Base-by-base conservation (phyloP, 2,888 invertebrate genomes). In the Camponotus fellah region DNA sequence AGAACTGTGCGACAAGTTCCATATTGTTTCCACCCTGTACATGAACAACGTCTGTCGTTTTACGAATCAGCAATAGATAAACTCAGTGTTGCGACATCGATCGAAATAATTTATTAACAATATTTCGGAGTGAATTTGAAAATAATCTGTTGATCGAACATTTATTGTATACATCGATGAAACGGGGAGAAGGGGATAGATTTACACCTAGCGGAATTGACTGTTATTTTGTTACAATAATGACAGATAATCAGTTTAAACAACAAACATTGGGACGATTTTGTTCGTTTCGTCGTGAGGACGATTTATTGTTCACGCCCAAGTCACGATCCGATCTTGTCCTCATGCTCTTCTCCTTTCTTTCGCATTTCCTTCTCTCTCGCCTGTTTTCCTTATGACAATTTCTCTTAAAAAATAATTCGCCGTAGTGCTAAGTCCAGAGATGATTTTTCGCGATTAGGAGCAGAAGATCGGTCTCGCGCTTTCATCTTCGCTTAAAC, bases 131-230 rank as follows among this genome's bases (percentile, higher is more conserved):
- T 79, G 83, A 72, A 86, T 69, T 87, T 79, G 53, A n/a, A 83
- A 85, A 87, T 84, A 83, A 87, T 88, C 85, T 88, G 85, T 89
- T 90, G 87, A 88, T 89, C 86, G 90, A 90, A 90, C 90, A 90
- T 90, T 90, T 90, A 90, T 90, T 90, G 68, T 74, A 87, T 89
- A 90, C 90, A 90, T 88, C 86, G 89, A 90, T 86, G 86, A 89
- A 89, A 89, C 71, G 84, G 83, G 79, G 76, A 79, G 58, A 82
- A 66, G 74, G 71, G 72, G 82, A 84, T 80, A 76, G 72, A 79
- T 79, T 79, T 88, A 90, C 87, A 90, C 85, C 88, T 86, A 88
- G 85, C 85, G 86, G 85, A 86, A 86, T 86, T 88, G 84, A 82
- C 84, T 85, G 83, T 86, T 85, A 75, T 83, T 84, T 87, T 71